Base-by-base conservation (phyloP, 2,888 invertebrate genomes). In the Caenorhabditis becei region DNA sequence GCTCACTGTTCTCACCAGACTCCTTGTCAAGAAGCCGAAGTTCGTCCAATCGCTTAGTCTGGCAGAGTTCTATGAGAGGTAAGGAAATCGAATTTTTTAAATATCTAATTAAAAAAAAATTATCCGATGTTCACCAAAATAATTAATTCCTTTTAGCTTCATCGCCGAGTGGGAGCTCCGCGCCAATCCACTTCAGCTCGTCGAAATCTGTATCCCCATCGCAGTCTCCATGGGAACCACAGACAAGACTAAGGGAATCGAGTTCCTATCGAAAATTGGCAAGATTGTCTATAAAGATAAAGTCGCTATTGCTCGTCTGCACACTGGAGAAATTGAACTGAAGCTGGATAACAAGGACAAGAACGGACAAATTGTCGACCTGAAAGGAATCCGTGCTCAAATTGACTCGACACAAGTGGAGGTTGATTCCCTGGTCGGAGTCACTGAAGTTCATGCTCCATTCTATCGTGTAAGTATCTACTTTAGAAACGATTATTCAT, bases 101-200 rank as follows among this genome's bases (percentile, higher is more conserved):
- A 18, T 26, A 2, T 49, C 1, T 14, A 59, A 26, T 26, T 5
- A 41, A 10, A 23, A 32, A n/a, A 41, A n/a, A 16, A 14, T 20
- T 51, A n/a, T n/a, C n/a, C n/a, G n/a, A n/a, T n/a, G n/a, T n/a
- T n/a, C n/a, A n/a, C 32, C 32, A 7, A 32, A 4, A 4, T 32
- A 32, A 32, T 32, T 4, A 32, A 23, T 62, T 47, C 44, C 49
- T 61, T 53, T 18, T 90, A 96, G 96, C 91, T 97, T 98, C 91
- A 94, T 99, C 72, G 94, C 94, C 62, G 95, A 95, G 51, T 97
- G 98, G 92, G 97, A 98, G 92, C 96, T 95, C 93, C 96, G 97
- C 96, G 96, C 97, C 84, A 98, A 97, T 92, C 96, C 96, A 0
- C 93, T 97, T 59, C 95, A 97, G 0, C 92, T 97, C 83, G 95